Conservation (phyloP, 2,797 vertebrate species). For the Botia almorhae region DNA sequence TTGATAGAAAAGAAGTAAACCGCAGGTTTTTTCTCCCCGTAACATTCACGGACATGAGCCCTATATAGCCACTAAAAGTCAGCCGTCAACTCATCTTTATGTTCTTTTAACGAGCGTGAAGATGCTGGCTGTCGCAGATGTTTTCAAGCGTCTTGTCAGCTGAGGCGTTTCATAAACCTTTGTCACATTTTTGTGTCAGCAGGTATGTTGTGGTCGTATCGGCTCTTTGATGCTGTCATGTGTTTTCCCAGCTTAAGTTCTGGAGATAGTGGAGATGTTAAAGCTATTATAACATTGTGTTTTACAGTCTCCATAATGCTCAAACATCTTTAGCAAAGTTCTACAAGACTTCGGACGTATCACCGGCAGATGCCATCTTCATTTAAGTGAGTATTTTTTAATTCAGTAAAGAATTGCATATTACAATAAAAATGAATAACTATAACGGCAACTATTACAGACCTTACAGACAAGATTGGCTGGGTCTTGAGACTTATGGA, state of each 20-base stretch:
- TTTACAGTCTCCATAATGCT: slow-evolving; percentile 4
- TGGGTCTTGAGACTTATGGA: too few species aligned
- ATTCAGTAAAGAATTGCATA: not conserved
- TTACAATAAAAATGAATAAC: too few species aligned
- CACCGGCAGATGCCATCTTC: not conserved
- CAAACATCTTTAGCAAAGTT: not conserved
- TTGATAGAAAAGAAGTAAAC: not conserved
- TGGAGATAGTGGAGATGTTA: not conserved
- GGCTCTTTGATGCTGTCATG: not conserved
- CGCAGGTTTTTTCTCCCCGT: not conserved
- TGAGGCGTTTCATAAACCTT: not conserved
- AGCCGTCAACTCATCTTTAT: not conserved
- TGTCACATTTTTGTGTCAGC: not conserved
- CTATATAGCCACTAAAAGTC: not conserved
- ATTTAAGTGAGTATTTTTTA: slow-evolving; percentile 5
- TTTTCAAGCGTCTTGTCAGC: slow-evolving; percentile 4
- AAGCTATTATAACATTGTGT: not conserved
- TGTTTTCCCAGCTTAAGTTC: not conserved
- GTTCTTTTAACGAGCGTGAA: not conserved
- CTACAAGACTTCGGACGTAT: not conserved
- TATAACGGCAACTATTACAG: not conserved
- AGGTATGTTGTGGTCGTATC: not conserved
- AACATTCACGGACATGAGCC: not conserved
- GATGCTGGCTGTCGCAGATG: not conserved
- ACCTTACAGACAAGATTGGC: not conserved